phyloP scores from a whole-genome alignment of 2,113 vertebrate genomes.

The Nycticryphes semicollaris region DNA sequence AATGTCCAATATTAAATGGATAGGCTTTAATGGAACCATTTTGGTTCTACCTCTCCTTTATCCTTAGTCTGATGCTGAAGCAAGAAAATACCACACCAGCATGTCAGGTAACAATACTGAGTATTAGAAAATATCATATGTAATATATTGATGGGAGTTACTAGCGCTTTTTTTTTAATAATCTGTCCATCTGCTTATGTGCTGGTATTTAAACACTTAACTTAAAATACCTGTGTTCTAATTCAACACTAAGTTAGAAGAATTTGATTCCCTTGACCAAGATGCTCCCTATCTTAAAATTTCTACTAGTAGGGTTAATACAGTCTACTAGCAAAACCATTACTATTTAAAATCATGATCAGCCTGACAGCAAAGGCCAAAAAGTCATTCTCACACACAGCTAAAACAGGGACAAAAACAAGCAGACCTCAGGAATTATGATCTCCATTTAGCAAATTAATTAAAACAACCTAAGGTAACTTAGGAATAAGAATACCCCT shows the following conservation, averaged over 20 bases:
- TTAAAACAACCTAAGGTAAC: constrained; percentile 61
- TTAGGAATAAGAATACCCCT: constrained; percentile 45
- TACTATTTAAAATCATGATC: constrained; percentile 35
- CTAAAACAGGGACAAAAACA: constrained; percentile 52
- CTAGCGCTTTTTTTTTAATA: neutral
- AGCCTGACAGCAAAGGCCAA: constrained; percentile 17
- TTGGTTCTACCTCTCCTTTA: neutral
- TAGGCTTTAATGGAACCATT: neutral
- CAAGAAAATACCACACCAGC: neutral
- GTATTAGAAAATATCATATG: neutral
- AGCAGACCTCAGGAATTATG: constrained; percentile 48
- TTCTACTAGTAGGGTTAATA: neutral
- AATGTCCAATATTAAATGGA: neutral
- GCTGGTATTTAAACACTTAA: neutral
- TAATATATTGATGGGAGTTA: neutral
- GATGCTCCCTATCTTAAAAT: neutral
- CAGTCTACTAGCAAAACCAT: neutral
- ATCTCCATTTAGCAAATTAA: constrained; percentile 65
- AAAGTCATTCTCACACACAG: constrained; percentile 6
- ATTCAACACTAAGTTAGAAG: neutral
- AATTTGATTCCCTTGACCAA: neutral
- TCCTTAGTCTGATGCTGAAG: neutral
- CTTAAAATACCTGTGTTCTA: neutral
- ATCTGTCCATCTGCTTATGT: neutral
- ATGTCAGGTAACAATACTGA: neutral